Evolutionary conservation across 1,140 invertebrate genomes (phyloP).

Genomic region (Trichomalopsis sarcophagae): DNA sequence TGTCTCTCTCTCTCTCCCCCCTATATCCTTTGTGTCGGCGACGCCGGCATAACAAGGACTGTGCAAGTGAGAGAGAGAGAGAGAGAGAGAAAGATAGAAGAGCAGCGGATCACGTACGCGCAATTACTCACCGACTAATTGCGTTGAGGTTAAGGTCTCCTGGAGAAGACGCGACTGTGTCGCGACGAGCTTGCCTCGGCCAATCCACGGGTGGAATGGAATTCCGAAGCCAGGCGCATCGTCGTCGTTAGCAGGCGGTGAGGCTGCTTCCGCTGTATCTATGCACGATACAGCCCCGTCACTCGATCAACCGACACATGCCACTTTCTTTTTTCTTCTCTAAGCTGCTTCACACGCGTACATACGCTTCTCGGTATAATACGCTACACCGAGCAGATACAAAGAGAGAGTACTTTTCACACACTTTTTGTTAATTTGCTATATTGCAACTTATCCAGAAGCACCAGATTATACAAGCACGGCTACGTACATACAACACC

Average conservation of each 20-base stretch:
- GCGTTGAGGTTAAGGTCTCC: slow-evolving; percentile 41
- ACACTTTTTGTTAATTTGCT: background rate
- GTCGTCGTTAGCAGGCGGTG: slow-evolving; percentile 30
- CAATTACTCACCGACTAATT: slow-evolving; percentile 40
- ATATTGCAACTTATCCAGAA: background rate
- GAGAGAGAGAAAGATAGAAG: background rate
- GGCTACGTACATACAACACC: background rate
- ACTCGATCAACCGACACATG: slow-evolving; percentile 12
- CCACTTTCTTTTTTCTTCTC: background rate
- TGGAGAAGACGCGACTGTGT: slow-evolving; percentile 30
- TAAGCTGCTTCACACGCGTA: background rate
- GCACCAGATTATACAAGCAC: background rate
- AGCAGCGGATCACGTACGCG: background rate
- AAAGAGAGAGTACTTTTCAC: background rate
- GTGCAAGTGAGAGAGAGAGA: background rate
- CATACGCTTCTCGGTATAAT: background rate
- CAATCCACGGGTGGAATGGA: background rate
- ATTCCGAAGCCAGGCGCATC: slow-evolving; percentile 34
- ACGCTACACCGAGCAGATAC: background rate
- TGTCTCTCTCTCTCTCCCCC: background rate
- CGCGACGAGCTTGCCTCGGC: slow-evolving; percentile 31
- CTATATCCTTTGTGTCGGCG: background rate
- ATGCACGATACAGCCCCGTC: background rate
- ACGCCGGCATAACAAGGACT: background rate
- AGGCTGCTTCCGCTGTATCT: background rate